Conservation (phyloP, 1,140 invertebrate genomes). For the Drosophila pseudoobscura region DNA sequence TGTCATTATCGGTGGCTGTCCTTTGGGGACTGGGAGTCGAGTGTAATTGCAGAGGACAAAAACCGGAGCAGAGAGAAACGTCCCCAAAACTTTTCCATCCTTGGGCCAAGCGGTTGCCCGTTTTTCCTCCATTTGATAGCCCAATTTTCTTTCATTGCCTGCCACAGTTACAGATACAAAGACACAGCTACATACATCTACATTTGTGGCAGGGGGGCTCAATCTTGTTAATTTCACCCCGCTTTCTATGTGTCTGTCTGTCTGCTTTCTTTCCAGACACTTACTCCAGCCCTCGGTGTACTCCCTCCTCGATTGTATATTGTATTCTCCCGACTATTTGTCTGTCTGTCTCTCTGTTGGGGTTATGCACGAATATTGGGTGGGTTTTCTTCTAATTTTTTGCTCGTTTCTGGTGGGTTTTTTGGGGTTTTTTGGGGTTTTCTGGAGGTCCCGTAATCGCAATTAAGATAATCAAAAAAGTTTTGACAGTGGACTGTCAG, state of each 20-base stretch:
- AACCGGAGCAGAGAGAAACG: too few relatives aligned
- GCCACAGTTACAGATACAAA: constrained; percentile 17
- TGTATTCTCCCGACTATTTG: constrained; percentile 44
- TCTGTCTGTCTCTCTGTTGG: constrained; percentile 34
- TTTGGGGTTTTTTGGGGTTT: constrained; percentile 6
- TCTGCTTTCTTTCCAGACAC: constrained; percentile 49
- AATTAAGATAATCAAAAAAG: constrained; percentile 82
- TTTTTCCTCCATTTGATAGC: constrained; percentile 51
- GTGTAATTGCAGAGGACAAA: constrained; percentile 63
- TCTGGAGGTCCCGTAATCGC: constrained; percentile 61
- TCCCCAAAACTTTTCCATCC: constrained; percentile 49
- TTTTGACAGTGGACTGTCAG: constrained; percentile 77
- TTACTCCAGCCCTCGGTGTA: constrained; percentile 20
- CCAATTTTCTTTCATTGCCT: constrained; percentile 74
- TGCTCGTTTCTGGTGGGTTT: neutral
- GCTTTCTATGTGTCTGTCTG: constrained; percentile 6
- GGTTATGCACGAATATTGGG: constrained; percentile 55
- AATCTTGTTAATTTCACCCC: constrained; percentile 78
- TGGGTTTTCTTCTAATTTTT: constrained; percentile 13
- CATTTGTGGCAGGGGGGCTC: constrained; percentile 39
- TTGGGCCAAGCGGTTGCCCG: constrained; percentile 24
- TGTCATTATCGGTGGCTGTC: constrained; percentile 47
- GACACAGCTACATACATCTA: constrained; percentile 10
- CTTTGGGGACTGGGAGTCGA: neutral
- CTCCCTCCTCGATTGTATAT: constrained; percentile 50